Evolutionary conservation across 2,888 invertebrate genomes (phyloP).

Genomic region (Meteorus cinctellus): DNA sequence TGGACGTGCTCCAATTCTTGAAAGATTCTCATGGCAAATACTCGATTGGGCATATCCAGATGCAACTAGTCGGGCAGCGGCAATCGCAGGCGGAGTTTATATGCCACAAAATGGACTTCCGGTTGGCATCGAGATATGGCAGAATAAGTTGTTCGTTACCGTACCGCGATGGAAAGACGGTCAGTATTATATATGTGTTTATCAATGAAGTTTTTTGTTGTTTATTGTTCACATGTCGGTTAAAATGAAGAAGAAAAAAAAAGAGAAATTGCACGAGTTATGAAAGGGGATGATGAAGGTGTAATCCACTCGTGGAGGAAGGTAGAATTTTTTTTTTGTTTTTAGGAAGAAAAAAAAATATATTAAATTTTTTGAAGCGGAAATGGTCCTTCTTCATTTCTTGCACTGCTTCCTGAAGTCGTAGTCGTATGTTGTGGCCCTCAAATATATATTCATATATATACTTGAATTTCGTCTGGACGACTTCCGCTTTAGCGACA

Average conservation of each 20-base stretch:
- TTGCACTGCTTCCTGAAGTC: constrained; percentile 28
- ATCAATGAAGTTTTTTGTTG: not conserved
- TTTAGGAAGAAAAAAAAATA: not conserved
- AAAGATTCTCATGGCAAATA: constrained; percentile 84
- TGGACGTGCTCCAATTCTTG: constrained; percentile 76
- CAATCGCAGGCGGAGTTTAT: constrained; percentile 79
- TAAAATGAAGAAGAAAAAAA: not conserved
- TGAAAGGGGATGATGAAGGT: not conserved
- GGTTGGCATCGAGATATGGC: constrained; percentile 88
- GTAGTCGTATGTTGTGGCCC: not conserved
- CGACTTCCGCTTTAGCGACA: constrained; percentile 65
- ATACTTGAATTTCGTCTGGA: constrained; percentile 64
- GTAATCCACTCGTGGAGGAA: not conserved
- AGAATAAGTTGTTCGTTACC: constrained; percentile 86
- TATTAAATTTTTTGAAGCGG: constrained; percentile 38
- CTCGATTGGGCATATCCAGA: constrained; percentile 86
- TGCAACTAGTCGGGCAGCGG: constrained; percentile 77
- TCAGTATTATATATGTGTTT: constrained; percentile 70
- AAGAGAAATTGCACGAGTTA: not conserved
- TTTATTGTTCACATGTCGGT: constrained; percentile 26
- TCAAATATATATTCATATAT: constrained; percentile 5
- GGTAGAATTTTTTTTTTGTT: not conserved
- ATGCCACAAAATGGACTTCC: constrained; percentile 87
- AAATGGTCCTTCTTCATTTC: constrained; percentile 41
- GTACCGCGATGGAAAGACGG: constrained; percentile 88